Evolutionary conservation across 2,888 invertebrate genomes (phyloP).

Genomic region (Drosophila neotestacea): DNA sequence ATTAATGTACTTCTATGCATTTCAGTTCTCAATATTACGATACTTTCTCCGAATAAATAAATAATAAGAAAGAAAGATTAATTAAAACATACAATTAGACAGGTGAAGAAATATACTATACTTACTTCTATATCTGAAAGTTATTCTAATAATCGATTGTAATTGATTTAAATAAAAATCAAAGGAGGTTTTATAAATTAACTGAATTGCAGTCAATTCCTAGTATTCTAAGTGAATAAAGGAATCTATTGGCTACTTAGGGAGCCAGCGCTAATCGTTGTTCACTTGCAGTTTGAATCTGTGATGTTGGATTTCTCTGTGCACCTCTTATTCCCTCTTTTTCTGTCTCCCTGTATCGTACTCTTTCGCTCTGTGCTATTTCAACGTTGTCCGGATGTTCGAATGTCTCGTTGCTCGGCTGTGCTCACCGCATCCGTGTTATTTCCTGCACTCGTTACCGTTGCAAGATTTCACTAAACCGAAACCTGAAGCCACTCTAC

Average conservation of each 20-base stretch:
- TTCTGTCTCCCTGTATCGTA: background rate
- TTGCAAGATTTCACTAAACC: slow-evolving; percentile 43
- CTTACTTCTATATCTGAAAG: too few species aligned
- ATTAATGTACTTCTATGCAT: too few species aligned
- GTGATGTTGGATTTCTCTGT: background rate
- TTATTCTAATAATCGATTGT: too few species aligned
- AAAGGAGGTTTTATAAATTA: background rate
- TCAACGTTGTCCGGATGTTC: slow-evolving; percentile 12
- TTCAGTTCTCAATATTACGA: too few species aligned
- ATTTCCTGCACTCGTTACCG: slow-evolving; percentile 60
- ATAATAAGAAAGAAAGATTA: too few species aligned
- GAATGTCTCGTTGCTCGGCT: slow-evolving; percentile 23
- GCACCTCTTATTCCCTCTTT: background rate
- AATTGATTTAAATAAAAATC: too few species aligned
- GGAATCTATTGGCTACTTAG: slow-evolving; percentile 24
- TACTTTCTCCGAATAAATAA: too few species aligned
- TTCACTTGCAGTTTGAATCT: background rate
- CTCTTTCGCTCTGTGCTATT: background rate
- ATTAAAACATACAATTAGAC: too few species aligned
- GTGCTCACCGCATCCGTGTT: slow-evolving; percentile 42
- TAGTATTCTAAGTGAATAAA: slow-evolving; percentile 3
- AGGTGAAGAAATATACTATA: too few species aligned
- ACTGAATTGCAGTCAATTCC: background rate
- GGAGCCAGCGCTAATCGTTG: slow-evolving; percentile 15
- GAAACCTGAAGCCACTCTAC: slow-evolving; percentile 44